Conservation (phyloP, 2,888 invertebrate genomes). For the Panzeria rudis region DNA sequence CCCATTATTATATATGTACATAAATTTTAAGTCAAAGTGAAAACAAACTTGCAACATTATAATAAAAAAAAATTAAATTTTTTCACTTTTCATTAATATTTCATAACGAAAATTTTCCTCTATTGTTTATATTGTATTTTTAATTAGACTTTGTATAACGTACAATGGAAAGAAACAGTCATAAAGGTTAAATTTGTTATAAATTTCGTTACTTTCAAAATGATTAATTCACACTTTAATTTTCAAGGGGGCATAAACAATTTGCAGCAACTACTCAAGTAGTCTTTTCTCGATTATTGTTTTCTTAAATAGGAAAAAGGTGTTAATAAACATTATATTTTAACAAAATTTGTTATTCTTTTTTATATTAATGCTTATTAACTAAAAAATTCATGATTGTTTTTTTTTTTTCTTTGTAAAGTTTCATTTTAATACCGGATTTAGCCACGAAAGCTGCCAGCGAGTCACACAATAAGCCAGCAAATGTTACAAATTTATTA, state of each 20-base stretch:
- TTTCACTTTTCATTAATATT: constrained; percentile 40
- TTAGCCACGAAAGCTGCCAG: constrained; percentile 10
- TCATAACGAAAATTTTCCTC: constrained; percentile 22
- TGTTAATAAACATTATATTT: constrained; percentile 65
- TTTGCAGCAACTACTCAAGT: constrained; percentile 34
- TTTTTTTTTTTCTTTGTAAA: not conserved
- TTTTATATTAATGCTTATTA: constrained; percentile 26
- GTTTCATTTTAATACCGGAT: constrained; percentile 49
- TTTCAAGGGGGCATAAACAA: constrained; percentile 24
- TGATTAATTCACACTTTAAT: constrained; percentile 54
- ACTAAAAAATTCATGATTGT: constrained; percentile 42
- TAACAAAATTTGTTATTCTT: constrained; percentile 1
- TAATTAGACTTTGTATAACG: constrained; percentile 40
- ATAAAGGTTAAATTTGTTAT: constrained; percentile 48
- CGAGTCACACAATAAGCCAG: not conserved
- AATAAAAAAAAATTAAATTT: too few relatives aligned
- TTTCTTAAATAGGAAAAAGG: constrained; percentile 44
- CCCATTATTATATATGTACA: not conserved
- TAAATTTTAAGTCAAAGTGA: not conserved
- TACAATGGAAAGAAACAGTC: constrained; percentile 20
- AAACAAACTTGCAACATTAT: constrained; percentile 5
- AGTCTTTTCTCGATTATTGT: constrained; percentile 18
- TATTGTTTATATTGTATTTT: constrained; percentile 48
- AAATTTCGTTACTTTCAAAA: constrained; percentile 49
- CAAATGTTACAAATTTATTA: constrained; percentile 54